These are phyloP conservation scores for Lagopus muta DNA, from an alignment of 2,113 vertebrate genomes.

Conservation along the genomic window DNA sequence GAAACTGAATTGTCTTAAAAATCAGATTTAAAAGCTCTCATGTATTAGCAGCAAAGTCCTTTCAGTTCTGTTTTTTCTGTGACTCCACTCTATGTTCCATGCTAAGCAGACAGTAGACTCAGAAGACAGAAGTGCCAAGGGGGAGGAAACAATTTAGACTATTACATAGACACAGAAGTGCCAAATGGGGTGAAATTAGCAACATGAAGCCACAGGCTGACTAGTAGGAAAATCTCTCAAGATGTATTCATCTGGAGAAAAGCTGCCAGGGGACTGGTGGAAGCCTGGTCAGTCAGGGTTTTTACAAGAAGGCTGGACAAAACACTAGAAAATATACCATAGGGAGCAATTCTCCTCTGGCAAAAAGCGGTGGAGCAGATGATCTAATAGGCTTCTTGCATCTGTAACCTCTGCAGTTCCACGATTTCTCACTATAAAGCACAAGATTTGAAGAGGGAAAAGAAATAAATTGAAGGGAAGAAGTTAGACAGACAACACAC, in stretches of 20 bases:
- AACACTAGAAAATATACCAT: constrained; percentile 47
- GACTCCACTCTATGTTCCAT: background rate
- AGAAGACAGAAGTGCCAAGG: background rate
- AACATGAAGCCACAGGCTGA: background rate
- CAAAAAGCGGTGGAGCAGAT: constrained; percentile 13
- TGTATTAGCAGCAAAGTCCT: background rate
- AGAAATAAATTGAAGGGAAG: constrained; percentile 8
- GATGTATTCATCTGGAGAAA: background rate
- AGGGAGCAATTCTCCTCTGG: constrained; percentile 16
- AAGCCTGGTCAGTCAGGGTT: constrained; percentile 44
- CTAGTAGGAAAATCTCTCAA: constrained; percentile 30
- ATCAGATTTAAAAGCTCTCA: background rate
- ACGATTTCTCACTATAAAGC: constrained; percentile 1
- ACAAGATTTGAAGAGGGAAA: constrained; percentile 15
- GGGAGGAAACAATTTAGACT: constrained; percentile 7
- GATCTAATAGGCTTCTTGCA: constrained; percentile 45
- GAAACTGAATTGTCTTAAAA: background rate
- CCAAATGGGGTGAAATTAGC: constrained; percentile 24
- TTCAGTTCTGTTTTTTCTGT: background rate
- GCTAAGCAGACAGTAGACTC: constrained; percentile 8
- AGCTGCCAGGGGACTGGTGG: background rate
- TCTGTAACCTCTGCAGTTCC: constrained; percentile 36
- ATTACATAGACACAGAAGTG: background rate
- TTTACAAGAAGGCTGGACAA: constrained; percentile 50
- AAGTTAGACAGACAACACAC: background rate